Base-by-base conservation (phyloP, 2,113 vertebrate genomes). In the Catharus fuscescens region DNA sequence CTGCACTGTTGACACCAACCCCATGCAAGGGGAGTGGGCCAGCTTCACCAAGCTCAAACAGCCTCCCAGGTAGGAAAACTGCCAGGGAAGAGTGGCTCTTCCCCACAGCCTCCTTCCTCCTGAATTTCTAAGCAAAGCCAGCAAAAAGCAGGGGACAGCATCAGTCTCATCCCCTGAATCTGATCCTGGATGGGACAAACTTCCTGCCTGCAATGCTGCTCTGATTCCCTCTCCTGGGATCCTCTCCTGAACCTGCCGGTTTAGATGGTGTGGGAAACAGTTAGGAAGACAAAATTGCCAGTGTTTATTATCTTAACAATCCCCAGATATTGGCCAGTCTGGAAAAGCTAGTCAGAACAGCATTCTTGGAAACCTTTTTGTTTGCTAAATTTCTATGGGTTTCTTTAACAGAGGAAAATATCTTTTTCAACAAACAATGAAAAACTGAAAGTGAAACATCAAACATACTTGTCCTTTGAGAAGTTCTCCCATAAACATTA, bases 1-100 rank as follows among this genome's bases (percentile, higher is more conserved):
- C 34, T 31, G 4, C 2, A 2, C 71, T 76, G 67, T 48, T 1
- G 0, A 31, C 45, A 26, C 2, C 0, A 24, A 53, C 24, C 5
- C 1, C 15, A 10, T 0, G 3, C 56, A 8, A 50, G 23, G 11
- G 11, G 13, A 36, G 19, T 0, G 1, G 50, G 65, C 13, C 84
- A 50, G 26, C 29, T 12, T 32, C 76, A 11, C 10, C 8, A 0
- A 1, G 3, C 20, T 61, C 59, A 8, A 32, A 28, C 48, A 56
- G 40, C 26, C 36, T 65, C 24, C 5, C 40, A 24, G 48, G 64
- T 0, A 69, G 40, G 24, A 38, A 62, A 88, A 26, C 15, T 18
- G 7, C 6, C 6, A 3, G 8, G 23, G 57, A 40, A 80, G 8
- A 14, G 9, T 0, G 7, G 42, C 5, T 61, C 72, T 84, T 48